A percentile compares a stretch with the other conserved stretches of the same genome.
phyloP scores from a whole-genome alignment of 2,113 vertebrate species.

The Phainopepla nitens region DNA sequence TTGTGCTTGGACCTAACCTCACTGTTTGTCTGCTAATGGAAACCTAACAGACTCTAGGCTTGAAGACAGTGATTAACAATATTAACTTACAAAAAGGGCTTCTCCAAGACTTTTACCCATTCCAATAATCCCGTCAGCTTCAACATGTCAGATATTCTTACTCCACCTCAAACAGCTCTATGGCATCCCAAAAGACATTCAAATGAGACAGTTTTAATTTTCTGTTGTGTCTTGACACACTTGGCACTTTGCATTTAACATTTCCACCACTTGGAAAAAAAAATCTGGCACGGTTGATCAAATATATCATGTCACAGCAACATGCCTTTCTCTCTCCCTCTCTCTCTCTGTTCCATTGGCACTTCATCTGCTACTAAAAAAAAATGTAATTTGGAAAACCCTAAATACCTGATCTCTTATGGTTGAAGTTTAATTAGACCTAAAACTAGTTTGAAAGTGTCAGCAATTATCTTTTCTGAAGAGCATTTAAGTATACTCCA shows the following conservation, averaged over 20 bases:
- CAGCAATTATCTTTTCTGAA: constrained; percentile 53
- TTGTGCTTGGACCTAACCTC: not conserved
- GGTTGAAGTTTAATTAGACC: constrained; percentile 51
- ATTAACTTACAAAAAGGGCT: not conserved
- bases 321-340: not conserved
- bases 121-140: not conserved
- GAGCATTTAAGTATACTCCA: constrained; percentile 47
- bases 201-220: not conserved
- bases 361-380: not conserved
- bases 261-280: not conserved
- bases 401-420: constrained; percentile 30
- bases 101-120: not conserved
- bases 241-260: not conserved
- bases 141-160: not conserved
- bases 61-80: not conserved
- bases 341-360: not conserved
- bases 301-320: not conserved
- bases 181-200: not conserved
- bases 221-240: not conserved
- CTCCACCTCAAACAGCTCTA: not conserved
- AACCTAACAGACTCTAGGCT: not conserved
- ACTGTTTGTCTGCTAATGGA: not conserved
- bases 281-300: not conserved
- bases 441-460: constrained; percentile 57
- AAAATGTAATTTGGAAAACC: not conserved